Conservation (phyloP, 2,797 vertebrate species). For the Notolabrus celidotus region DNA sequence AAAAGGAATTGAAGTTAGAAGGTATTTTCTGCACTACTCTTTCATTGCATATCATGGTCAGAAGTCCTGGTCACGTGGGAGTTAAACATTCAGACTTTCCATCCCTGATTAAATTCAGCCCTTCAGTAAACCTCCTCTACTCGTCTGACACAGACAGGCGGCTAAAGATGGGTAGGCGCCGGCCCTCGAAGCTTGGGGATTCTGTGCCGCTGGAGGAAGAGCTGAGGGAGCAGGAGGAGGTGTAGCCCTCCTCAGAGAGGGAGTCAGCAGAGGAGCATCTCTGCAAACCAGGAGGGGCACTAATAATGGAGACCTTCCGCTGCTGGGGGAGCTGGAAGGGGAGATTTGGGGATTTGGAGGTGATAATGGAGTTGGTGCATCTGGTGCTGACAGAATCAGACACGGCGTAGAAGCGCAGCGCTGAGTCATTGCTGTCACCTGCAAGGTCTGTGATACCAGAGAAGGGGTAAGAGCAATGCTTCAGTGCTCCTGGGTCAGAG, state of each 20-base stretch:
- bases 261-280: constrained; percentile 88
- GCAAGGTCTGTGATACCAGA: constrained; percentile 54
- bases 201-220: constrained; percentile 82
- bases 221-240: constrained; percentile 88
- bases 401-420: constrained; percentile 72
- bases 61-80: constrained; percentile 7
- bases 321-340: constrained; percentile 26
- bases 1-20: no score
- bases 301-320: constrained; percentile 25
- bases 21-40: no score
- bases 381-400: constrained; percentile 50
- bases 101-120: constrained; percentile 39
- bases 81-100: constrained; percentile 21
- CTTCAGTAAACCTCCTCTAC: constrained; percentile 60
- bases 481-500: constrained; percentile 64
- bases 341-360: constrained; percentile 32
- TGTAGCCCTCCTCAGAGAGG: constrained; percentile 88
- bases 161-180: constrained; percentile 91
- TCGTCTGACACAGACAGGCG: constrained; percentile 88
- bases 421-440: constrained; percentile 14
- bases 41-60: no score
- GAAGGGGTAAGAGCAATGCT: constrained; percentile 71
- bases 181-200: constrained; percentile 84
- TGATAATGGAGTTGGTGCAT: constrained; percentile 19
- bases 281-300: constrained; percentile 69